These are phyloP conservation scores for Zingel zingel DNA, from an alignment of 2,113 vertebrate genomes.

Conservation along the genomic window DNA sequence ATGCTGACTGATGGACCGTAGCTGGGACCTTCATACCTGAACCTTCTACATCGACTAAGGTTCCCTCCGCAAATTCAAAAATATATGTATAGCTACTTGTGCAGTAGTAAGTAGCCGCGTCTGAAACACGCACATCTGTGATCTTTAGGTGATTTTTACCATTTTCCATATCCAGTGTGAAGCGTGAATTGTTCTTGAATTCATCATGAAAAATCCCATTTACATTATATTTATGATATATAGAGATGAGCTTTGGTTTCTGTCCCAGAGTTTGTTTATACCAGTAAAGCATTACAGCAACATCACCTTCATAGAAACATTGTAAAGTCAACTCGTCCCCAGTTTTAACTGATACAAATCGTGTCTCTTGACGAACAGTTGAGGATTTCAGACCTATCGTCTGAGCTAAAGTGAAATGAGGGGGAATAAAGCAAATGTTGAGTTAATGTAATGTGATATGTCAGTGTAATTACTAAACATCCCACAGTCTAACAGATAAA, in stretches of 20 bases:
- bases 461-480: too few relatives aligned
- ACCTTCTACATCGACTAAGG: constrained; percentile 31
- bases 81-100: too few relatives aligned
- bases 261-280: constrained; percentile 63
- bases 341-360: constrained; percentile 32
- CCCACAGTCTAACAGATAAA: neutral
- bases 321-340: constrained; percentile 29
- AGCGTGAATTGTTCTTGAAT: constrained; percentile 49
- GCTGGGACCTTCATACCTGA: neutral
- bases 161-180: neutral
- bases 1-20: constrained; percentile 39
- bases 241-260: constrained; percentile 48
- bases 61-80: constrained; percentile 16
- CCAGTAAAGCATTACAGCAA: constrained; percentile 39
- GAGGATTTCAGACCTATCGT: neutral
- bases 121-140: constrained; percentile 7
- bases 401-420: constrained; percentile 9
- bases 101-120: constrained; percentile 71
- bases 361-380: neutral
- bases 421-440: neutral
- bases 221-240: neutral
- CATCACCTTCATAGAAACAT: constrained; percentile 15
- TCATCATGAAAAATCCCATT: neutral
- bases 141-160: constrained; percentile 51
- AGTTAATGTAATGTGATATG: neutral